phyloP scores from a whole-genome alignment of 2,113 vertebrate species.

The Lepus timidus region DNA sequence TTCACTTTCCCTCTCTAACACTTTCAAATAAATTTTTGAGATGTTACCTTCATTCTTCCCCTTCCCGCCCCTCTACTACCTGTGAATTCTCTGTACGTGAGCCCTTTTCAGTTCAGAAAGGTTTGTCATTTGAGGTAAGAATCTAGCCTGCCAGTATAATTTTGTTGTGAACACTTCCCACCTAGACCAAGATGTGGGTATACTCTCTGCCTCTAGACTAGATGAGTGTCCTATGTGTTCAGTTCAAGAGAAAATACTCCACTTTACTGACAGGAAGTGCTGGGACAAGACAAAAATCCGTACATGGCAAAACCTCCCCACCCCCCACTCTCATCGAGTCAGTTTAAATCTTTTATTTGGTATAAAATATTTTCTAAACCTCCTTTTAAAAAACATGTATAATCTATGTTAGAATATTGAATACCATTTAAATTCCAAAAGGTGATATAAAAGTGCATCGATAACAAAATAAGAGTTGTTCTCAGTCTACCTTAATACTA shows the following conservation, averaged over 20 bases:
- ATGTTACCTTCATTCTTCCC: background rate
- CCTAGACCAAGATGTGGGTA: background rate
- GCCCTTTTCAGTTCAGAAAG: background rate
- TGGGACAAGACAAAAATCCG: background rate
- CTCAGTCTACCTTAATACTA: slow-evolving; percentile 34
- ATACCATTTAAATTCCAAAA: slow-evolving; percentile 47
- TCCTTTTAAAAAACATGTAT: background rate
- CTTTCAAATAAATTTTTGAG: too few species aligned
- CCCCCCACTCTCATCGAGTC: background rate
- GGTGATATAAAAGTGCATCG: slow-evolving; percentile 7
- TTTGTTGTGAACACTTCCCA: slow-evolving; percentile 22
- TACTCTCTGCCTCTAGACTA: slow-evolving; percentile 17
- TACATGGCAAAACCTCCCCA: background rate
- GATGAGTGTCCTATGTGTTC: background rate
- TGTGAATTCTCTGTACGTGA: background rate
- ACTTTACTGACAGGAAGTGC: slow-evolving; percentile 16
- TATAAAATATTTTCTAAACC: slow-evolving; percentile 50
- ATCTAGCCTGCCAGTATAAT: background rate
- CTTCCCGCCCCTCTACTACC: background rate
- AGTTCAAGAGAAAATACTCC: background rate
- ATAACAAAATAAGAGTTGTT: slow-evolving; percentile 16
- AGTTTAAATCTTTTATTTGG: slow-evolving; percentile 9
- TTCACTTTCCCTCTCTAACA: too few species aligned
- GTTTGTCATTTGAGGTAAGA: slow-evolving; percentile 10
- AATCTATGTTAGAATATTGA: slow-evolving; percentile 27